Base-by-base conservation (phyloP, 1,140 invertebrate species). In the Ericerus pela region DNA sequence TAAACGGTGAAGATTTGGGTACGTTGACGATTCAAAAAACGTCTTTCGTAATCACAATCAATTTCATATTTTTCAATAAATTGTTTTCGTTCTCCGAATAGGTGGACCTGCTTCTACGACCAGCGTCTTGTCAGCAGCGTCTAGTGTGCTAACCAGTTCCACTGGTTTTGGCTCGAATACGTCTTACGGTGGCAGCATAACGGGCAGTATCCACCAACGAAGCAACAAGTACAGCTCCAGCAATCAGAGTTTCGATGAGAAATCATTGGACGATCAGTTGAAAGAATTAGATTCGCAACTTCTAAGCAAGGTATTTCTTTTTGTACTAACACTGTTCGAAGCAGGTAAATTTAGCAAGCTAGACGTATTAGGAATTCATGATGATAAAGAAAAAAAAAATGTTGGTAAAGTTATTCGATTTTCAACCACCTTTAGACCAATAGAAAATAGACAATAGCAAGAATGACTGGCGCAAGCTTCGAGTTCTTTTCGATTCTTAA, bases 251-350 rank as follows among this genome's bases (percentile, higher is more conserved):
- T 84, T 82, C 66, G 80, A 84, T 67, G 78, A 79, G 66, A 81
- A 84, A 64, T 83, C 82, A 47, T 74, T 88, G 56, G 84, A 86
- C 65, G 82, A 85, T 70, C 82, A 87, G 69, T 70, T 88, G 55
- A 86, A 86, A 70, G 82, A 86, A 69, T 75, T 88, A 58, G 84
- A 87, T 64, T 79, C 77, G 57, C 80, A 81, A 60, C 64, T 77
- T 51, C 72, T 81, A 60, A 80, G 77, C 70, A 82, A 82, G 79
- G 80, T 83, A 79, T 71, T 16, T 38, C 26, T 47, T 47, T 18
- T 47, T 47, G 22, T 47, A 24, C 41, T 47, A 47, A 47, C 41
- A 41, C n/a, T 24, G 26, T 6, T 47, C 16, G 20, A 38, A 38
- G 20, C 5, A 3, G 41, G 41, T 22, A 47, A 47, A n/a, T n/a